Evolutionary conservation across 2,888 invertebrate species (phyloP).

Genomic region (Leptothorax acervorum): DNA sequence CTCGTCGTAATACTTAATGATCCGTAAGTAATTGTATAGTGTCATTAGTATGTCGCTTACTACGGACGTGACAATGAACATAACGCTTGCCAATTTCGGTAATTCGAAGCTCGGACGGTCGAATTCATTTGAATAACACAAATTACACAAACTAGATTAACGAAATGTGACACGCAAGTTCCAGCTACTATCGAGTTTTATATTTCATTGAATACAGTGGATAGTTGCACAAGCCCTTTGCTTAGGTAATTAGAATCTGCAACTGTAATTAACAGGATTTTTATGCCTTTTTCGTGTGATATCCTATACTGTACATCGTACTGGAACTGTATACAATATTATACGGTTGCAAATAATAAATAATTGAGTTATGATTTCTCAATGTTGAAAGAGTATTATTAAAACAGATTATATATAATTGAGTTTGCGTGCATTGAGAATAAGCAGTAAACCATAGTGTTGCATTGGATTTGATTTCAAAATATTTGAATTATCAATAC

Average conservation of each 20-base stretch:
- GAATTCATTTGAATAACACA: slow-evolving; percentile 48
- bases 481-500: slow-evolving; percentile 28
- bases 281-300: not conserved
- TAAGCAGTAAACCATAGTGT: slow-evolving; percentile 7
- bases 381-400: slow-evolving; percentile 3
- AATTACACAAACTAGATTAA: slow-evolving; percentile 55
- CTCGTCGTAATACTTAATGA: slow-evolving; percentile 64
- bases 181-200: slow-evolving; percentile 21
- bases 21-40: slow-evolving; percentile 78
- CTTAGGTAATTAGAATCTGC: not conserved
- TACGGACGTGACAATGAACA: slow-evolving; percentile 75
- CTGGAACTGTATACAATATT: not conserved
- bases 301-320: not conserved
- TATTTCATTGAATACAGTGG: slow-evolving; percentile 7
- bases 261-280: slow-evolving; percentile 12
- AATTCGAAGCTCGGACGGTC: slow-evolving; percentile 71
- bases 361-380: not conserved
- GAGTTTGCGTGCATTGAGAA: not conserved
- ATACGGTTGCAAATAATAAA: slow-evolving; percentile 3
- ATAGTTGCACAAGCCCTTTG: not conserved
- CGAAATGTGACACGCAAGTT: slow-evolving; percentile 24
- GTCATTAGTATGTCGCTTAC: slow-evolving; percentile 77
- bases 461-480: slow-evolving; percentile 19
- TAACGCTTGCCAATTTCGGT: slow-evolving; percentile 77
- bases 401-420: slow-evolving; percentile 13